phyloP scores from a whole-genome alignment of 2,797 vertebrate genomes.

The Peromyscus nudipes region DNA sequence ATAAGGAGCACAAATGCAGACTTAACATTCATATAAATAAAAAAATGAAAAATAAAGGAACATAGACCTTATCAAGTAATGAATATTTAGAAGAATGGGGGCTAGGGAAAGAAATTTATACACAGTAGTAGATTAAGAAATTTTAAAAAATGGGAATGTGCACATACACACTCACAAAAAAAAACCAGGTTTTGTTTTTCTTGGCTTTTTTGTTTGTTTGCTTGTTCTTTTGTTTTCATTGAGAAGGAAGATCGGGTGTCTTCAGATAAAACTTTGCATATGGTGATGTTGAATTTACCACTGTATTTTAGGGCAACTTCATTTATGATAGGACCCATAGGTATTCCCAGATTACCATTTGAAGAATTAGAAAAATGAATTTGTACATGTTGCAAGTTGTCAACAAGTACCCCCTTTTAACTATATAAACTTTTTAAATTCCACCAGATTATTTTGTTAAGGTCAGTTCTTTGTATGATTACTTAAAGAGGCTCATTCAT shows the following conservation, averaged over 20 bases:
- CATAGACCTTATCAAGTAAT: background rate
- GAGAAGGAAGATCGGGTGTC: background rate
- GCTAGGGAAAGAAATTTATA: background rate
- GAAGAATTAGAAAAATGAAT: background rate
- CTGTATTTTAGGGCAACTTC: too few species aligned
- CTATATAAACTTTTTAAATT: background rate
- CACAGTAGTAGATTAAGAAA: background rate
- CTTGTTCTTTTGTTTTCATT: background rate
- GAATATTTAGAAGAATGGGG: background rate
- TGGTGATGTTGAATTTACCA: background rate
- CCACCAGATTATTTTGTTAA: background rate
- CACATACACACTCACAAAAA: too few species aligned
- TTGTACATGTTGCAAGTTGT: background rate
- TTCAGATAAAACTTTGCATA: background rate
- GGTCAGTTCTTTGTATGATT: background rate
- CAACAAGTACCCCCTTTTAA: background rate
- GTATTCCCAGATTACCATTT: background rate
- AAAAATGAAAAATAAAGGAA: background rate
- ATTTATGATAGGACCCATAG: background rate
- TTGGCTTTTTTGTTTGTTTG: background rate
- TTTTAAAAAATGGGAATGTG: background rate
- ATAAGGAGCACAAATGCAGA: background rate
- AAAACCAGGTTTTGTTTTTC: background rate
- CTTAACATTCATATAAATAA: background rate
- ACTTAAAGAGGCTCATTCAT: background rate